Evolutionary conservation across 2,113 vertebrate genomes (phyloP).

Genomic region (Hippocampus comes): DNA sequence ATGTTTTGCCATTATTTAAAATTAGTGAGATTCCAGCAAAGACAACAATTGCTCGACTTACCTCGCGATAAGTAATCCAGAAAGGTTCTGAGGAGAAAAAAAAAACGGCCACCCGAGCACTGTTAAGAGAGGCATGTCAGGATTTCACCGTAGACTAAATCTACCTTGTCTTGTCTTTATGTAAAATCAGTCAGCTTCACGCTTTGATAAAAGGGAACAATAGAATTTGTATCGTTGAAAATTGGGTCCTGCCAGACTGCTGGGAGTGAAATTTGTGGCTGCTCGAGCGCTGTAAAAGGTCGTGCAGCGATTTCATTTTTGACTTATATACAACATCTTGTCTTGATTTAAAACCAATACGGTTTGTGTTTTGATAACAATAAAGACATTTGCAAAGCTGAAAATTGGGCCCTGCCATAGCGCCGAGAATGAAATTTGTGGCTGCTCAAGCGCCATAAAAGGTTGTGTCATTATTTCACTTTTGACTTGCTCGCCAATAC

Average conservation of each 20-base stretch:
- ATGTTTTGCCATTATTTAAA: neutral
- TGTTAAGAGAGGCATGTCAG: too few relatives aligned
- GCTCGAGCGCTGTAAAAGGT: neutral
- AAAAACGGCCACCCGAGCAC: neutral
- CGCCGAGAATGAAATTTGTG: neutral
- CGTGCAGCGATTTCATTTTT: neutral
- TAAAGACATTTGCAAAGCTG: neutral
- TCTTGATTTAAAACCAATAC: neutral
- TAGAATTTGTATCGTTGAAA: neutral
- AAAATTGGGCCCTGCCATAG: neutral
- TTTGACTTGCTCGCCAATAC: neutral
- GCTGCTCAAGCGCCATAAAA: neutral
- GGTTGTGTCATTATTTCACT: neutral
- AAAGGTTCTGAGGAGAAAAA: neutral
- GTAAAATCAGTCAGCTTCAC: neutral
- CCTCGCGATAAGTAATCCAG: neutral
- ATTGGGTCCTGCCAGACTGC: too few relatives aligned
- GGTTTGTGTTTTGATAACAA: neutral
- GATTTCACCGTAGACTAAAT: too few relatives aligned
- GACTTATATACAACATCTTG: neutral
- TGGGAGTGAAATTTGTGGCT: neutral
- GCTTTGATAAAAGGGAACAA: neutral
- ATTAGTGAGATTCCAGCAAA: neutral
- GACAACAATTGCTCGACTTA: neutral
- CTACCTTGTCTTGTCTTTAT: neutral